Conservation (phyloP, 1,140 invertebrate species). For the Heliothis virescens region DNA sequence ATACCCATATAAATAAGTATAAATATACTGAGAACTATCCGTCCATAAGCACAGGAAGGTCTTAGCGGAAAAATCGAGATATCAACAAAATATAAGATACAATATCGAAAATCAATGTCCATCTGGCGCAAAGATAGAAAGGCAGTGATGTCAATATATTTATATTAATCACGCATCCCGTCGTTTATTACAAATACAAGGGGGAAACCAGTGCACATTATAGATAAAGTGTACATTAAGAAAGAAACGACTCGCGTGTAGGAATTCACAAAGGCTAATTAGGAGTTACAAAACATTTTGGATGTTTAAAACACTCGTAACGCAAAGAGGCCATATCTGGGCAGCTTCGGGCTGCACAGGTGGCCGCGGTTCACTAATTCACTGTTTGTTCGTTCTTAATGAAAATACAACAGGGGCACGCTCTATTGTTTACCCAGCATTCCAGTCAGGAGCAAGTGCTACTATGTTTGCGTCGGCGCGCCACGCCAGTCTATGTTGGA, state of each 20-base stretch:
- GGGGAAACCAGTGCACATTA: not conserved
- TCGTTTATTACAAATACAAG: not conserved
- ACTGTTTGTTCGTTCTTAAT: conserved; percentile 66
- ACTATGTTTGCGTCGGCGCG: not conserved
- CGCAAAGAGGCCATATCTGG: conserved; percentile 35
- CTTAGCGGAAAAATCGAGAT: not conserved
- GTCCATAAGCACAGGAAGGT: not conserved
- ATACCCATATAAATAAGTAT: not conserved
- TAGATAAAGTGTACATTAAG: conserved; percentile 1
- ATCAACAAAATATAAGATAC: not conserved
- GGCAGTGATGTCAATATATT: conserved; percentile 11
- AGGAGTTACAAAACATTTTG: conserved; percentile 27
- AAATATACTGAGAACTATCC: conserved; percentile 5
- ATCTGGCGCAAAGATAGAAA: conserved; percentile 11
- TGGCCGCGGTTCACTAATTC: conserved; percentile 59
- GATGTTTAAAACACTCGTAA: conserved; percentile 39
- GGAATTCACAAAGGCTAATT: conserved; percentile 33
- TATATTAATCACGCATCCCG: not conserved
- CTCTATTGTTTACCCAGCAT: conserved; percentile 56
- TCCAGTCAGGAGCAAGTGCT: conserved; percentile 14
- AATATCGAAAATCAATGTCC: conserved; percentile 29
- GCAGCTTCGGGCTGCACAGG: conserved; percentile 40
- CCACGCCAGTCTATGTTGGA: not conserved
- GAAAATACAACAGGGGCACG: conserved; percentile 65
- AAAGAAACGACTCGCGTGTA: not conserved